Evolutionary conservation across 2,888 invertebrate genomes (phyloP), one percentile per base, ranked within the genome.

Genomic region (Dryococelus australis): DNA sequence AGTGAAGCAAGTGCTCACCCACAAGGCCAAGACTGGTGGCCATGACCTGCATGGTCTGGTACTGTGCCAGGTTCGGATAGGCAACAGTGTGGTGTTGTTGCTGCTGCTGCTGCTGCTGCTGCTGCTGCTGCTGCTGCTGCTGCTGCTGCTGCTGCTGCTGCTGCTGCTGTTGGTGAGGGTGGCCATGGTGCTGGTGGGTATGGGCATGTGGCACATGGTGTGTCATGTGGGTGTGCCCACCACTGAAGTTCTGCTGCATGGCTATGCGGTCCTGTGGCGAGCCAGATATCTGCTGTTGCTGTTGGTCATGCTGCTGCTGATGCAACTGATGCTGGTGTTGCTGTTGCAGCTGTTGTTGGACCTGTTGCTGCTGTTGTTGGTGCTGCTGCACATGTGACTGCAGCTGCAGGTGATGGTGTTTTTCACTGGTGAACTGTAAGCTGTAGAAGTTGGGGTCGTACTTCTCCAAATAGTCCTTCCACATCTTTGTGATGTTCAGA

Each of bases 401-500:
- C 28, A 28, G 43, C 28, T 16, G 16, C 6, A 24, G 51, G 85
- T 65, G 5, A 28, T 87, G 87, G 84, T 87, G 88, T 89, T 94
- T 94, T 53, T 93, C 93, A 90, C 93, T 94, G 43, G 93, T 93
- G 92, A 93, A 92, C 87, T 93, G 93, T 79, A 93, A 93, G 88
- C 92, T 92, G 89, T 93, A 93, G 90, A 94, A 94, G 53, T 93
- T 93, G 78, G 94, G 94, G 90, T 94, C 94, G 92, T 93, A 93
- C 9, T 93, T 92, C 89, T 93, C 93, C n/a, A 94, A 93, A 88
- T 94, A 94, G 90, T 94, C 94, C 90, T 94, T 94, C 93, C 94
- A 94, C 94, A 94, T 94, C 91, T 94, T 94, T 4, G 94, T 94
- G 89, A 94, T 94, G 90, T 94, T 94, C 53, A 94, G 93, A 92